Evolutionary conservation across 2,113 vertebrate species (phyloP).

Genomic region (Nothobranchius furzeri): DNA sequence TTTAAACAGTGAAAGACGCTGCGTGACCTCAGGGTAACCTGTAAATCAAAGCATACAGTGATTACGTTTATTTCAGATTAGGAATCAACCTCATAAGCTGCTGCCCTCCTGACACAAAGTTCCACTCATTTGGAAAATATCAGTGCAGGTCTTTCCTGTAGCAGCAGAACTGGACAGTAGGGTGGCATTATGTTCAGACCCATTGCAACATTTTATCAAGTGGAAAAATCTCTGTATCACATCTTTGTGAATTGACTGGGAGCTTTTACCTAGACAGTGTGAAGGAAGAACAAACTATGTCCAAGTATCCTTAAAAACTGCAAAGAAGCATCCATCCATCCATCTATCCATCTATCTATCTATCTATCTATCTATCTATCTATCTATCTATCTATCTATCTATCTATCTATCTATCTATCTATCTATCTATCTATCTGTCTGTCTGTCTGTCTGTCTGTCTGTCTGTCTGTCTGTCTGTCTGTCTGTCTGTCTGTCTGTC

Average conservation of each 20-base stretch:
- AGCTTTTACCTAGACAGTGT: background rate
- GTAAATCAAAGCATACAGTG: conserved; percentile 25
- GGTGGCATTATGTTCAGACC: conserved; percentile 13
- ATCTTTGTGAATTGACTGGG: conserved; percentile 24
- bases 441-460: no score
- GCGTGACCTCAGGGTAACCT: conserved; percentile 36
- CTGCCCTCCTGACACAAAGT: conserved; percentile 27
- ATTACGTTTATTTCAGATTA: conserved; percentile 38
- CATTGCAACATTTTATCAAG: conserved; percentile 36
- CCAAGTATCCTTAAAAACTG: conserved; percentile 4
- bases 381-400: no score
- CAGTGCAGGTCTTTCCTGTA: conserved; percentile 20
- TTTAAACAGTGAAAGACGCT: conserved; percentile 32
- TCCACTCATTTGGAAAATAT: conserved; percentile 44
- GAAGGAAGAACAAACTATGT: conserved; percentile 14
- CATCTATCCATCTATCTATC: no score
- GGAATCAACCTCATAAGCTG: conserved; percentile 23
- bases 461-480: no score
- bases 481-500: no score
- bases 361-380: no score
- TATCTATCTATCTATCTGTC: no score
- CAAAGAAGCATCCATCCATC: no score
- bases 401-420: no score
- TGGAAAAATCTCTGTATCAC: conserved; percentile 34
- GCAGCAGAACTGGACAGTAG: background rate